phyloP scores from a whole-genome alignment of 2,888 invertebrate species.

The Elaeidobius kamerunicus region DNA sequence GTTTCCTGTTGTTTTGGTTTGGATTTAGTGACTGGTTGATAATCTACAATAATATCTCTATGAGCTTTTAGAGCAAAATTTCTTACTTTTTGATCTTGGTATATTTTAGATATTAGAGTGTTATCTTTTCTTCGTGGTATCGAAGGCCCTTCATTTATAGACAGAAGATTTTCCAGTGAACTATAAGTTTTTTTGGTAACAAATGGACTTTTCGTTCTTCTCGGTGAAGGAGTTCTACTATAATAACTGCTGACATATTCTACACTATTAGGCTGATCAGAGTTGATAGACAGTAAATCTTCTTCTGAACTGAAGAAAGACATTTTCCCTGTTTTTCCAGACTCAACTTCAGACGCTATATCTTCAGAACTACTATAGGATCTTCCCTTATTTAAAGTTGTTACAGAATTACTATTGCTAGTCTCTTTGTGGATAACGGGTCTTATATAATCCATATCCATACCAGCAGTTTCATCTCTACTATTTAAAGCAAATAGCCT shows the following conservation, averaged over 20 bases:
- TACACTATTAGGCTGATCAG: too few relatives aligned
- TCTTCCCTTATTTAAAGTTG: constrained; percentile 6
- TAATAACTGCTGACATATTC: too few relatives aligned
- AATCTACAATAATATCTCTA: constrained; percentile 33
- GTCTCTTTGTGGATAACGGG: constrained; percentile 4
- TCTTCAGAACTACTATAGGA: constrained; percentile 29
- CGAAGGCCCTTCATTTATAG: constrained; percentile 32
- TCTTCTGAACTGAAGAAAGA: constrained; percentile 35
- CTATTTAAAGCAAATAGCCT: constrained; percentile 37
- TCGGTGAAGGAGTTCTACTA: constrained; percentile 13
- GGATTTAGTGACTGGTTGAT: neutral
- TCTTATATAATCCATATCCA: constrained; percentile 3
- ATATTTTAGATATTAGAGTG: constrained; percentile 41
- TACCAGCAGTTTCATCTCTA: constrained; percentile 24
- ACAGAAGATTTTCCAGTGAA: constrained; percentile 36
- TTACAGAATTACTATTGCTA: neutral
- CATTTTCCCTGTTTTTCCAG: constrained; percentile 31
- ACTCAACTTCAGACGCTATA: constrained; percentile 22
- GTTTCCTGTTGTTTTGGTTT: constrained; percentile 4
- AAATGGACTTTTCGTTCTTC: constrained; percentile 24
- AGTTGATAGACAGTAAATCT: constrained; percentile 28
- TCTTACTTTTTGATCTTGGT: constrained; percentile 38
- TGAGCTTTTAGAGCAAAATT: constrained; percentile 37
- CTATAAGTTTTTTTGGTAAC: too few relatives aligned
- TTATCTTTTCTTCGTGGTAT: constrained; percentile 38